These are phyloP conservation scores for Hypotaenidia okinawae DNA, from an alignment of 2,797 vertebrate genomes.

Conservation along the genomic window DNA sequence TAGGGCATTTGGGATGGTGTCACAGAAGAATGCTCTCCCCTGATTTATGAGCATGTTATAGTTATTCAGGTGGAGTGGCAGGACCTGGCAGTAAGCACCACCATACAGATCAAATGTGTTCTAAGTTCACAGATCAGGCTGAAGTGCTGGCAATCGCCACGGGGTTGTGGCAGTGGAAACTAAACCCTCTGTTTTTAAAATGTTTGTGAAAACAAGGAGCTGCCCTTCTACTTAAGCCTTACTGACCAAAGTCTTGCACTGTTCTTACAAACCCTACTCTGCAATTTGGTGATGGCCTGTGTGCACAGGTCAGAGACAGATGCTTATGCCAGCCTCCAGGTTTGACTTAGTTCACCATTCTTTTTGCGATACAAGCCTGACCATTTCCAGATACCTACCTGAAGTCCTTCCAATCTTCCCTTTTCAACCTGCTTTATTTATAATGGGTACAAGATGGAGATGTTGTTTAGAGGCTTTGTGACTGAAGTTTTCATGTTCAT, in stretches of 20 bases:
- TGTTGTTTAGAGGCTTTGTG: neutral
- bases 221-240: neutral
- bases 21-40: constrained; percentile 71
- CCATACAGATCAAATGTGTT: constrained; percentile 64
- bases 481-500: neutral
- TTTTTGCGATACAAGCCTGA: neutral
- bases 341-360: neutral
- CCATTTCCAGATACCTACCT: neutral
- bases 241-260: neutral
- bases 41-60: constrained; percentile 74
- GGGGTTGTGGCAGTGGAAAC: constrained; percentile 42
- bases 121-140: constrained; percentile 72
- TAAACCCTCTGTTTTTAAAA: constrained; percentile 68
- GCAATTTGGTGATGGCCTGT: neutral
- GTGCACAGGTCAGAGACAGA: neutral
- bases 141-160: constrained; percentile 6
- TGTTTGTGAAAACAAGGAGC: constrained; percentile 61
- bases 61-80: constrained; percentile 76
- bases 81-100: constrained; percentile 39
- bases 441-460: neutral
- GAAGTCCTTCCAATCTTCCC: neutral
- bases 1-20: constrained; percentile 70
- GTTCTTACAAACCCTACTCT: neutral
- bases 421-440: neutral
- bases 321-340: neutral